A percentile compares a stretch with the other conserved stretches of the same genome.
These are phyloP conservation scores for Vidua macroura DNA, from an alignment of 2,113 vertebrate genomes.

Conservation along the genomic window DNA sequence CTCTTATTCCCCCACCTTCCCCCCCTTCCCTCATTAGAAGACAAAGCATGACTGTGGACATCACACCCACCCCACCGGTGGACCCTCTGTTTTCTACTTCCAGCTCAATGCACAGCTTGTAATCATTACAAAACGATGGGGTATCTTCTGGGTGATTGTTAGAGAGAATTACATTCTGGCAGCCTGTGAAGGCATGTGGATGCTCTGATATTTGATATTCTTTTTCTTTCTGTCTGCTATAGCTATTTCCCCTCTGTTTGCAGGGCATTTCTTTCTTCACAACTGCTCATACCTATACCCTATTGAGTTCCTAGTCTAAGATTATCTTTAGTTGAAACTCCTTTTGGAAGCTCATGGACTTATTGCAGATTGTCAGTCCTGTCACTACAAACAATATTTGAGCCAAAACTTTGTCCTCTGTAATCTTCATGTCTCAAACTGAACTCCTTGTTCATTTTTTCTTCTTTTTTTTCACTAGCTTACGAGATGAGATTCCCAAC, in stretches of 20 bases:
- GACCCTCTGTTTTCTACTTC: background rate
- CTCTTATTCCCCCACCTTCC: background rate
- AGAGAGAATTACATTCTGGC: background rate
- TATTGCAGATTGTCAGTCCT: background rate
- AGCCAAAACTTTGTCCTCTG: background rate
- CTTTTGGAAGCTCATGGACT: background rate
- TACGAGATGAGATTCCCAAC: background rate
- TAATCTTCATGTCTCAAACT: background rate
- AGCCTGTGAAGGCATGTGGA: background rate
- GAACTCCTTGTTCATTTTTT: background rate
- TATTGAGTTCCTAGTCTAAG: background rate
- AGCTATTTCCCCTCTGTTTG: background rate
- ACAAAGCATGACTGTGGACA: background rate
- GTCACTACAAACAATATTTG: background rate
- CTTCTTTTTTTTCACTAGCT: background rate
- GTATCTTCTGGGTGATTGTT: background rate
- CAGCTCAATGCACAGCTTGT: background rate
- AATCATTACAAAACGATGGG: background rate
- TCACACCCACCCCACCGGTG: background rate
- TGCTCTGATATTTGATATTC: background rate
- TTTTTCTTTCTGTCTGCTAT: background rate
- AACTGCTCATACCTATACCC: background rate
- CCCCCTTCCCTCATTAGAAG: background rate
- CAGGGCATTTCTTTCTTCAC: background rate
- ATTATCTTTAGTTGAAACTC: background rate